Evolutionary conservation across 2,888 invertebrate species (phyloP), one percentile per base, ranked within the genome.

Genomic region (Papilio protenor): DNA sequence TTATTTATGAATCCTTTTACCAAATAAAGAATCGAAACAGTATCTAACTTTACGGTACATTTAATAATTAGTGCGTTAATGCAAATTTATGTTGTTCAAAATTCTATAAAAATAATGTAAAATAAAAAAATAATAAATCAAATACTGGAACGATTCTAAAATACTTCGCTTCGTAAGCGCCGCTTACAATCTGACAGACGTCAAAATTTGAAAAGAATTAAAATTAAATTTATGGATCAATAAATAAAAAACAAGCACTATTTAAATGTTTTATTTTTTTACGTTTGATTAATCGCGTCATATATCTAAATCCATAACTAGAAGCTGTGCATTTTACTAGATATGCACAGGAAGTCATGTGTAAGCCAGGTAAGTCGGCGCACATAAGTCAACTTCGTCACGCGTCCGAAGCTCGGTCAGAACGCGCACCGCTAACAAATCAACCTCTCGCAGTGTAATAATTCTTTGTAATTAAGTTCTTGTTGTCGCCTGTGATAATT

Each of bases 391-490:
- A 84, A 84, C 86, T 82, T 82, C 82, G 85, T 85, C 89, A 87
- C 84, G 88, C 83, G 84, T 85, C 79, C 83, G 84, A 82, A 80
- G 82, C 87, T 85, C 86, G 86, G 81, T 83, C 81, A 52, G 77
- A 85, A 90, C 87, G 87, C 86, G 88, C 81, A 81, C 79, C 82
- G 87, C 81, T 83, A 85, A 83, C 84, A 82, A 85, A 87, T 86
- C 81, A 80, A 83, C 76, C 77, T 82, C 27, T 52, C 33, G 55
- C n/a, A 72, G 55, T 83, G 76, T 78, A 75, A 78, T 75, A 80
- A 59, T 73, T 73, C 47, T 73, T 59, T 73, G 47, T 61, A 73
- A 73, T 59, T 73, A 73, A 73, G 59, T 73, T 59, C 40, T 57
- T 73, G 33, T 61, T 61, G 57, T 73, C 73, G 16, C 57, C n/a